Conservation (phyloP, 2,888 invertebrate genomes). For the Unio pictorum region DNA sequence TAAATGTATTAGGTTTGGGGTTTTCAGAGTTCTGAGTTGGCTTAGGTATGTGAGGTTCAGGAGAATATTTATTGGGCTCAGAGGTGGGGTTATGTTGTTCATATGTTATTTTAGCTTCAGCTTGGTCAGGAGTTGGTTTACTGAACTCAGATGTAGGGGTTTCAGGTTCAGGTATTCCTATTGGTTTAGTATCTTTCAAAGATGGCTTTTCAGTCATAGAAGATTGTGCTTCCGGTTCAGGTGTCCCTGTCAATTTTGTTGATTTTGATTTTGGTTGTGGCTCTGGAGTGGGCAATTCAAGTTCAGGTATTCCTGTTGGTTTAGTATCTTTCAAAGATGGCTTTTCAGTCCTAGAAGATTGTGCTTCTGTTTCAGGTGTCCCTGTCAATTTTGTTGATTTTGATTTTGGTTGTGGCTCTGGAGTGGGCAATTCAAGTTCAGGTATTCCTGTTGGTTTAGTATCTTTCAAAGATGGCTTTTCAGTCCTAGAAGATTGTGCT, state of each 20-base stretch:
- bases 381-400: neutral
- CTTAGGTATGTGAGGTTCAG: constrained; percentile 6
- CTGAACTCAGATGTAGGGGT: constrained; percentile 10
- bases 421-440: constrained; percentile 7
- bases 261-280: no score
- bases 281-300: constrained; percentile 9
- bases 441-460: constrained; percentile 7
- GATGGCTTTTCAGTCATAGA: constrained; percentile 5
- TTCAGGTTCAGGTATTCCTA: constrained; percentile 7
- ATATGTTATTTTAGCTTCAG: constrained; percentile 5
- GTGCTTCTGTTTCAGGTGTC: neutral
- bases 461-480: constrained; percentile 2
- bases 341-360: constrained; percentile 5
- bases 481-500: constrained; percentile 1
- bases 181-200: constrained; percentile 5
- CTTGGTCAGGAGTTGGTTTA: constrained; percentile 17
- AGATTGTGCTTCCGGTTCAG: neutral
- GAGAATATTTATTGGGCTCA: constrained; percentile 11
- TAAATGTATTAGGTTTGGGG: constrained; percentile 6
- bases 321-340: constrained; percentile 2
- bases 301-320: constrained; percentile 6
- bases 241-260: neutral
- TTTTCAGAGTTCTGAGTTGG: constrained; percentile 3
- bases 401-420: neutral
- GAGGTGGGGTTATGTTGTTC: constrained; percentile 7